Evolutionary conservation across 2,113 vertebrate genomes (phyloP).

Genomic region (Mus spicilegus): DNA sequence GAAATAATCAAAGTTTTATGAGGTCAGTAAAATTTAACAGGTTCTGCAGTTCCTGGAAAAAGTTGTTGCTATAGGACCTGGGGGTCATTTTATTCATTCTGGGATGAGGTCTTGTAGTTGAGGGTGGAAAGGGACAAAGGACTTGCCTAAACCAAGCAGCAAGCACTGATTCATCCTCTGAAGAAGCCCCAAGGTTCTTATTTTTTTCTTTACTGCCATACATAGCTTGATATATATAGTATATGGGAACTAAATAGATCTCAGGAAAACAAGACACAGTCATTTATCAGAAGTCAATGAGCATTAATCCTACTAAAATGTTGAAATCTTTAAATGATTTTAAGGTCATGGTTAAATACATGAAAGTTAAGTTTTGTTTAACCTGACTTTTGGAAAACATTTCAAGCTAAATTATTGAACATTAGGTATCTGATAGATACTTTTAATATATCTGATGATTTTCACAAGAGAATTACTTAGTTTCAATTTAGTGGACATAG

Average conservation of each 20-base stretch:
- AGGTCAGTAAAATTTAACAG: conserved; percentile 76
- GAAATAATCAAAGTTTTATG: conserved; percentile 72
- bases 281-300: not conserved
- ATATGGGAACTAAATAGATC: not conserved
- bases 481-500: not conserved
- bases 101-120: not conserved
- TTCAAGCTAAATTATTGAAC: conserved; percentile 8
- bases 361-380: not conserved
- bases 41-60: conserved; percentile 57
- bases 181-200: not conserved
- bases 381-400: conserved; percentile 7
- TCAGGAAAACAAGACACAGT: not conserved
- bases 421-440: not conserved
- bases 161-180: not conserved
- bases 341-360: not conserved
- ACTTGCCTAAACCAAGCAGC: not conserved
- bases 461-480: not conserved
- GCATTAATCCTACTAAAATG: not conserved
- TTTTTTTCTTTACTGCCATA: not conserved
- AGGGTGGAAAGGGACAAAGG: not conserved
- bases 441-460: not conserved
- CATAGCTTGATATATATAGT: not conserved
- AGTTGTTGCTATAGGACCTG: not conserved
- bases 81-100: not conserved
- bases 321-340: not conserved